A percentile compares a stretch with the other conserved stretches of the same genome.
Conservation (phyloP, 64 coral and sea anemone species). For the Montipora foliosa region DNA sequence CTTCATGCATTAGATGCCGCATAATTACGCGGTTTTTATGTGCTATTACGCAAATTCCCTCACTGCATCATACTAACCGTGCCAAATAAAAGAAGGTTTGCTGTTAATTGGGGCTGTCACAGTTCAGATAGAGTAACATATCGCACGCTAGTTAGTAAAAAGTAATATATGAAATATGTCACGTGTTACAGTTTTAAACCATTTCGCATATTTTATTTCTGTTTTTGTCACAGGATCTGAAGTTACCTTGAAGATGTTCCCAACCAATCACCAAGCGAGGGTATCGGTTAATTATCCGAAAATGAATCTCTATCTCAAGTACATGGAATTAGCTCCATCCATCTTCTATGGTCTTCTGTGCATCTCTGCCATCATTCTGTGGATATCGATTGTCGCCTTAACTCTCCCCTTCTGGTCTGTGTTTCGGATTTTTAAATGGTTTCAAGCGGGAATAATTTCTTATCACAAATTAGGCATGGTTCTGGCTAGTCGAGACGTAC, state of each 20-base stretch:
- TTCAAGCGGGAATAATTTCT: slow-evolving; percentile 56
- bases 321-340: slow-evolving; percentile 63
- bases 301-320: slow-evolving; percentile 63
- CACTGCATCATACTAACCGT: too few relatives aligned
- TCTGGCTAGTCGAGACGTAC: slow-evolving; percentile 76
- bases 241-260: background rate
- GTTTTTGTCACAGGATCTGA: background rate
- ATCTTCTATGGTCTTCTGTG: slow-evolving; percentile 74
- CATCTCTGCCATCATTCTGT: slow-evolving; percentile 74
- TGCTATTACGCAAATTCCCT: too few relatives aligned
- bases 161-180: background rate
- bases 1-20: too few relatives aligned
- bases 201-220: background rate
- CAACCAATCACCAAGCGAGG: too few relatives aligned
- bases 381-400: slow-evolving; percentile 57
- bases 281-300: background rate
- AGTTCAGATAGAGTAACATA: too few relatives aligned
- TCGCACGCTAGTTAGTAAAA: too few relatives aligned
- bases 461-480: slow-evolving; percentile 74
- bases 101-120: too few relatives aligned
- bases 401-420: slow-evolving; percentile 76
- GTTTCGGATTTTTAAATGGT: slow-evolving; percentile 80
- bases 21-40: too few relatives aligned
- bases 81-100: too few relatives aligned
- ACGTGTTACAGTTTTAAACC: background rate